Evolutionary conservation across 2,888 invertebrate genomes (phyloP).

Genomic region (Dolichomitus sp.): DNA sequence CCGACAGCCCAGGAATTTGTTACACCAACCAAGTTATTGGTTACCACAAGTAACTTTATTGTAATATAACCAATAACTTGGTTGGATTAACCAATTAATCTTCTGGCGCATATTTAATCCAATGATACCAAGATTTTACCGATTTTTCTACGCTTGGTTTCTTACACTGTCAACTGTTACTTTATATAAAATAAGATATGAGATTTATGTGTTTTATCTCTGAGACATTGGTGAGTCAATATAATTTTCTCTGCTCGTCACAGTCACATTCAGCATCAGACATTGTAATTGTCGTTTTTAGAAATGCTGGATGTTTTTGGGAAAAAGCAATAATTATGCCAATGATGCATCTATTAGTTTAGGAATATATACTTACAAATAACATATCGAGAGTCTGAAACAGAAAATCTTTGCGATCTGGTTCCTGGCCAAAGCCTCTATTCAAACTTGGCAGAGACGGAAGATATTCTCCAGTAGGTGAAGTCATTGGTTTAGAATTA

Average conservation of each 20-base stretch:
- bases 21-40: no score
- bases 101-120: no score
- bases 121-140: no score
- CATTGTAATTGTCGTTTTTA: no score
- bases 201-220: not conserved
- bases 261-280: no score
- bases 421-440: conserved; percentile 84
- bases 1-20: no score
- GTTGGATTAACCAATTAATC: no score
- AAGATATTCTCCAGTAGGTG: conserved; percentile 84
- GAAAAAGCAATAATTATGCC: not conserved
- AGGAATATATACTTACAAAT: conserved; percentile 80
- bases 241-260: no score
- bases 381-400: conserved; percentile 86
- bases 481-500: conserved; percentile 68
- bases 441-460: conserved; percentile 87
- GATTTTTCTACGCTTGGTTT: no score
- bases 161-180: not conserved
- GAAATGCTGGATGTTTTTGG: no score
- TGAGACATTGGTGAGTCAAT: not conserved
- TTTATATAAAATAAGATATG: not conserved
- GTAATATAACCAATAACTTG: no score
- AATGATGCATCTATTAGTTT: not conserved
- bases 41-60: no score
- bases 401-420: conserved; percentile 85